phyloP scores from a whole-genome alignment of 1,140 invertebrate species.

The Pogonomyrmex californicus region DNA sequence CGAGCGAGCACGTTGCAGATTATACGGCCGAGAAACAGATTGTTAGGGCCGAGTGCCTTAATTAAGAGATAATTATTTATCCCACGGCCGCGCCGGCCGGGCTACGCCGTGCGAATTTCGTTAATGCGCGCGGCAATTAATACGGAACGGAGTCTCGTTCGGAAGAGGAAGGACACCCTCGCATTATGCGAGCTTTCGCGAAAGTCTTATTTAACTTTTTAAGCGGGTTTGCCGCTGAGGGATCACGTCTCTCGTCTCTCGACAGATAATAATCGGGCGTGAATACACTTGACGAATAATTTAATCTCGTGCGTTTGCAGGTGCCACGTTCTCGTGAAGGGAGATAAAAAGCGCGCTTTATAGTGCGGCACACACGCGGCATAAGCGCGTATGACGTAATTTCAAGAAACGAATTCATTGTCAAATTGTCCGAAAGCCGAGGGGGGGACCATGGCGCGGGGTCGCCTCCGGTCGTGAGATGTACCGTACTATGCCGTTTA shows the following conservation, averaged over 20 bases:
- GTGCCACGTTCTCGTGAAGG: conserved; percentile 37
- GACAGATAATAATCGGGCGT: conserved; percentile 41
- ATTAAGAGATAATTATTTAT: conserved; percentile 80
- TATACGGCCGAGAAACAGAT: conserved; percentile 76
- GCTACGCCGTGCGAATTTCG: conserved; percentile 56
- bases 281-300: conserved; percentile 53
- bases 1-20: conserved; percentile 53
- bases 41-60: conserved; percentile 74
- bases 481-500: conserved; percentile 1
- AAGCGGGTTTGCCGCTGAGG: background rate
- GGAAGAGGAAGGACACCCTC: conserved; percentile 39
- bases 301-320: conserved; percentile 44
- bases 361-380: conserved; percentile 2
- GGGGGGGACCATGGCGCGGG: background rate
- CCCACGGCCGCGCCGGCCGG: background rate
- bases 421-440: conserved; percentile 39
- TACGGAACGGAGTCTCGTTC: conserved; percentile 32
- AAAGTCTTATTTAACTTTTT: conserved; percentile 23
- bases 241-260: conserved; percentile 32
- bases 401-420: conserved; percentile 41
- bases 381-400: conserved; percentile 15
- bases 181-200: conserved; percentile 22
- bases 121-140: conserved; percentile 71
- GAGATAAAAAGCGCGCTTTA: conserved; percentile 48
- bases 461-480: conserved; percentile 5